A percentile compares a stretch with the other conserved stretches of the same genome.
Conservation (phyloP, 53 echinoderm and acorn worm species). For the Astropecten irregularis region DNA sequence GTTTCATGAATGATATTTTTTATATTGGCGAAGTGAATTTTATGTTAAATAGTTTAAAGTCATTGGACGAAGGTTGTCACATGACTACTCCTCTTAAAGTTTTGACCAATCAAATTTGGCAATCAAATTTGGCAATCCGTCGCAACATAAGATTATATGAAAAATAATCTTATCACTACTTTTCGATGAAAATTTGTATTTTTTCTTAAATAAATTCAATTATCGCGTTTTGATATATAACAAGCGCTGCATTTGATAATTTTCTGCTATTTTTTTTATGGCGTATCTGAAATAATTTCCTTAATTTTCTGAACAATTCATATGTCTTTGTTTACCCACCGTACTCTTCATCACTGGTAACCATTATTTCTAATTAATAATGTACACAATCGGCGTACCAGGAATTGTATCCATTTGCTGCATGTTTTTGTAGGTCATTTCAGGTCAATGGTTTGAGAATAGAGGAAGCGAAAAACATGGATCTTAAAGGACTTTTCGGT, state of each 20-base stretch:
- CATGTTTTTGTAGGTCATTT: too few species aligned
- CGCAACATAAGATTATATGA: too few species aligned
- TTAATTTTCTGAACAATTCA: too few species aligned
- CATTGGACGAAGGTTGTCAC: background rate
- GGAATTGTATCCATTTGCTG: background rate
- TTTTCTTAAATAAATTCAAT: too few species aligned
- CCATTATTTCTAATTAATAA: background rate
- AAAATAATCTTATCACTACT: too few species aligned
- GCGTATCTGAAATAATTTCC: too few species aligned
- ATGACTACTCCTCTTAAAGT: background rate
- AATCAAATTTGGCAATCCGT: too few species aligned
- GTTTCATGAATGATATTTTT: background rate
- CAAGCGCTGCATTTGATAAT: too few species aligned
- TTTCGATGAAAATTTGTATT: too few species aligned
- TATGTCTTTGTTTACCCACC: background rate
- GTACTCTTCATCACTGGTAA: slow-evolving; percentile 34
- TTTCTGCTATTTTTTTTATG: too few species aligned
- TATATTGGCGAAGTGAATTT: background rate
- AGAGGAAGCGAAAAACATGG: slow-evolving; percentile 43
- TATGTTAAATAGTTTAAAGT: background rate
- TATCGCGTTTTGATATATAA: too few species aligned
- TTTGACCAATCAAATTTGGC: background rate
- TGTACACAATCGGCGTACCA: background rate
- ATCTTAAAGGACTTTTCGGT: slow-evolving; percentile 40
- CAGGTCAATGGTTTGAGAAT: background rate